A percentile compares a stretch with the other conserved stretches of the same genome.
phyloP scores from a whole-genome alignment of 1,140 invertebrate species.

The Glossosoma conforme region DNA sequence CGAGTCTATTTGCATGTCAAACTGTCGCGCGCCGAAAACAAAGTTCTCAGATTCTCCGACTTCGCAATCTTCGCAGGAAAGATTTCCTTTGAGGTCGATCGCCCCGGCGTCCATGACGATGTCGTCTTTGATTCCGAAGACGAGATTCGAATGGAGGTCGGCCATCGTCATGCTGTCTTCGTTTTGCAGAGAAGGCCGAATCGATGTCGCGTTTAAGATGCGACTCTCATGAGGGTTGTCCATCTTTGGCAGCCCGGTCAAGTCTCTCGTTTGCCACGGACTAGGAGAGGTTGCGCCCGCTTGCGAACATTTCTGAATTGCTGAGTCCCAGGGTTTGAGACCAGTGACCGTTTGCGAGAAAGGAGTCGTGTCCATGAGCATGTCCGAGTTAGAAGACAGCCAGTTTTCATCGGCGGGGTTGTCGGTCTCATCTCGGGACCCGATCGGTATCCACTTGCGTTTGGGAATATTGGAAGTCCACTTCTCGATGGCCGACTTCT shows the following conservation, averaged over 20 bases:
- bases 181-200: slow-evolving; percentile 8
- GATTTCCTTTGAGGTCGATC: slow-evolving; percentile 13
- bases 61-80: slow-evolving; percentile 8
- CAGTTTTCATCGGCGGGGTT: slow-evolving; percentile 13
- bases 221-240: slow-evolving; percentile 16
- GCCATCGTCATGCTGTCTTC: slow-evolving; percentile 16
- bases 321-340: slow-evolving; percentile 24
- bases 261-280: slow-evolving; percentile 17
- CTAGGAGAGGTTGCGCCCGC: slow-evolving; percentile 12
- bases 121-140: slow-evolving; percentile 16
- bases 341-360: slow-evolving; percentile 12
- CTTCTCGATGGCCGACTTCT: too few relatives aligned
- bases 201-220: slow-evolving; percentile 19
- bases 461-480: slow-evolving; percentile 20
- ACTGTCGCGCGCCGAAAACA: slow-evolving; percentile 20
- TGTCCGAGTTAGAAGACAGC: slow-evolving; percentile 13
- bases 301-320: slow-evolving; percentile 13
- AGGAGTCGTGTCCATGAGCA: slow-evolving; percentile 17
- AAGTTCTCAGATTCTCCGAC: slow-evolving; percentile 11
- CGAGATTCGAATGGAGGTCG: slow-evolving; percentile 16
- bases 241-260: slow-evolving; percentile 9
- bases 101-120: slow-evolving; percentile 11
- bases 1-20: slow-evolving; percentile 28
- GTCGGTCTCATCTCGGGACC: slow-evolving; percentile 13
- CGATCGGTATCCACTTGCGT: slow-evolving; percentile 29